Base-by-base conservation (phyloP, 2,113 vertebrate species). In the Aleadryas rufinucha region DNA sequence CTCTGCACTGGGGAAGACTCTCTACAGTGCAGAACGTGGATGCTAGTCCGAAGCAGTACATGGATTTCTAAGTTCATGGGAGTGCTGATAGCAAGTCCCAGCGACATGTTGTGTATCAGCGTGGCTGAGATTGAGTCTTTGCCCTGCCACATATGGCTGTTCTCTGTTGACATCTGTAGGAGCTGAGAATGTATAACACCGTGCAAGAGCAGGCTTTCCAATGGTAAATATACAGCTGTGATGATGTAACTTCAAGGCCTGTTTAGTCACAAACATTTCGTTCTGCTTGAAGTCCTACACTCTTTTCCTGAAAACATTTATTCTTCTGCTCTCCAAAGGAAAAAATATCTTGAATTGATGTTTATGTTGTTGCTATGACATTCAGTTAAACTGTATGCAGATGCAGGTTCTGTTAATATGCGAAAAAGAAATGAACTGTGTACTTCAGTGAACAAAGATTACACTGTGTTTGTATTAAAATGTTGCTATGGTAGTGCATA, bases 401-500 rank as follows among this genome's bases (percentile, higher is more conserved):
- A 97, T 97, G 97, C 94, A 91, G 68, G 69, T 97, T 97, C 87
- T 97, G 95, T 94, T 97, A 96, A 94, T 96, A 86, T 94, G 94
- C 87, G 69, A 81, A 68, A 75, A 94, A 93, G 91, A 95, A 93
- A 90, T 53, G 64, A 90, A 76, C 96, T 91, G 86, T 97, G 93
- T 97, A 88, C 92, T 96, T 90, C 93, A 96, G 63, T 75, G 78
- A 87, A 96, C 97, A 94, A 97, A 98, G 98, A 96, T 97, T 94
- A 87, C 65, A 72, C 93, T 76, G 76, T 98, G 96, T 98, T 98
- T 98, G 97, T 98, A 80, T 98, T 95, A 96, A 90, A 95, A 41
- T 93, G 98, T 98, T 98, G 97, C 97, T 96, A 98, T 98, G 98
- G 96, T 89, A 97, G 89, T 97, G 95, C 97, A 97, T 98, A 97